phyloP scores from a whole-genome alignment of 2,797 vertebrate genomes.

The Diplodus puntazzo region DNA sequence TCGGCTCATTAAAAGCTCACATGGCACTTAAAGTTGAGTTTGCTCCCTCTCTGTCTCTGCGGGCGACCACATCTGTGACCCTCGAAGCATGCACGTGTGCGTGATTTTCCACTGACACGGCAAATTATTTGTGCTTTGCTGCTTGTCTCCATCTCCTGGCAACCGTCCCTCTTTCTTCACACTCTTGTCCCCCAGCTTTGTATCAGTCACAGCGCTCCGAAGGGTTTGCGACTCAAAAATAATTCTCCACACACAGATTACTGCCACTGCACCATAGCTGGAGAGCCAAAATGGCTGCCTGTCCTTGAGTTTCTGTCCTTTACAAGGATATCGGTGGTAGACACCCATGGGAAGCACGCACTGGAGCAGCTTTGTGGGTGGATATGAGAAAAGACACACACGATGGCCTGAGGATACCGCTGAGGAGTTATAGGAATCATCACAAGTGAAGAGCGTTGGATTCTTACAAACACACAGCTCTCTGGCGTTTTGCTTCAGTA shows the following conservation, averaged over 20 bases:
- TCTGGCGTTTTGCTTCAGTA: not conserved
- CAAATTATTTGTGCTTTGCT: conserved; percentile 31
- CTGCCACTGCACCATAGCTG: conserved; percentile 13
- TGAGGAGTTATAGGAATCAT: not conserved
- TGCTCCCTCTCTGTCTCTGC: conserved; percentile 32
- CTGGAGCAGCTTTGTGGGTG: conserved; percentile 15
- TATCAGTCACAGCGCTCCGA: conserved; percentile 35
- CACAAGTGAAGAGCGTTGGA: not conserved
- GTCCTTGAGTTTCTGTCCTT: conserved; percentile 70
- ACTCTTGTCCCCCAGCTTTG: conserved; percentile 42
- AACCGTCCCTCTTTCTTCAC: conserved; percentile 40
- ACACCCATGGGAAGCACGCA: conserved; percentile 7
- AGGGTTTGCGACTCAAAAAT: conserved; percentile 58
- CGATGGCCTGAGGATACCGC: not conserved
- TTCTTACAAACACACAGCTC: not conserved
- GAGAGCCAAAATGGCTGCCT: conserved; percentile 68
- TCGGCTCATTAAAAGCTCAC: conserved; percentile 66
- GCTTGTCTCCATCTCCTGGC: conserved; percentile 61
- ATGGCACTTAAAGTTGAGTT: conserved; percentile 44
- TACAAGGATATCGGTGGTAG: conserved; percentile 30
- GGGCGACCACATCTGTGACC: conserved; percentile 49
- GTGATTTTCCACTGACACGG: conserved; percentile 61
- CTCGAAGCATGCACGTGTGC: conserved; percentile 25
- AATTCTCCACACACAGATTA: conserved; percentile 64
- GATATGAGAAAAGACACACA: not conserved